Conservation (phyloP, 2,797 vertebrate species). For the Poecile montanus region DNA sequence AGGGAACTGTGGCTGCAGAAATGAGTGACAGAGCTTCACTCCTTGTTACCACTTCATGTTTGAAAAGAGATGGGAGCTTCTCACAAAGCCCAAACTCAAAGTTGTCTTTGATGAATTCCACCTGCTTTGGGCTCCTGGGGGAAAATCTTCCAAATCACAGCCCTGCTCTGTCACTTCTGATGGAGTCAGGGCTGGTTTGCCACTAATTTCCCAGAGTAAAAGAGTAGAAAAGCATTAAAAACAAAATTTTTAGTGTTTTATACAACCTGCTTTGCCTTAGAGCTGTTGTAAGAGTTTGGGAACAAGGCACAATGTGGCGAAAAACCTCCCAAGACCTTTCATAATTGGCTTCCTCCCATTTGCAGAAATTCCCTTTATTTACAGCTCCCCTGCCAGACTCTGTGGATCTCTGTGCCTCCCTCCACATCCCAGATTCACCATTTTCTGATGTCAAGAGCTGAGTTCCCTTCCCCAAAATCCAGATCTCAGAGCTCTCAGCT, state of each 20-base stretch:
- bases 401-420: background rate
- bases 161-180: background rate
- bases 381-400: background rate
- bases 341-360: background rate
- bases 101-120: background rate
- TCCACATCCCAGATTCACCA: background rate
- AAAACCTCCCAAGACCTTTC: background rate
- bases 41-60: rapidly evolving
- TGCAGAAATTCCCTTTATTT: background rate
- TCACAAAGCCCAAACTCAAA: background rate
- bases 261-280: background rate
- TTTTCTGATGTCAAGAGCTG: background rate
- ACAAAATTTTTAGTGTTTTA: background rate
- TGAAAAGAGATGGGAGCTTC: background rate
- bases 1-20: background rate
- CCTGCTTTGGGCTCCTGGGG: background rate
- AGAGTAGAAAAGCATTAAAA: background rate
- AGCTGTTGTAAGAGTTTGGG: background rate
- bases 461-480: background rate
- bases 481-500: background rate
- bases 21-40: background rate
- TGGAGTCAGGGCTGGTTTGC: background rate
- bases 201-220: background rate
- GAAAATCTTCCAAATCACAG: background rate
- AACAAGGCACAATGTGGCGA: rapidly evolving